Evolutionary conservation across 2,797 vertebrate genomes (phyloP), one percentile per base, ranked within the genome.

Genomic region (Distichodus sexfasciatus): DNA sequence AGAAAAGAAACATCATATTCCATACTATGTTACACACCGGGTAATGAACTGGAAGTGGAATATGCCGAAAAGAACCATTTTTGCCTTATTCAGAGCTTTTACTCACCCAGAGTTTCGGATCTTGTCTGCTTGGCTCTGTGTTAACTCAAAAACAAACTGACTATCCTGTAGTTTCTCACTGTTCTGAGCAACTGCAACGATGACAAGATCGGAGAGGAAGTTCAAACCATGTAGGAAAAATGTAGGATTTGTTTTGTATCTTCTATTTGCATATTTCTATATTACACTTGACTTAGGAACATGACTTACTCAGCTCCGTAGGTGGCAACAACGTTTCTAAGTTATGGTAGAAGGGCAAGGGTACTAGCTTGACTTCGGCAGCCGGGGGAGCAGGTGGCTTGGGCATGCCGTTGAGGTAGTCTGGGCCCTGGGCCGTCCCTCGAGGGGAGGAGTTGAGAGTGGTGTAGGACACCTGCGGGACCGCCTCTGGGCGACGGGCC

Each of bases 91-190:
- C 17, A 17, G 1, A 21, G 12, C 24, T 21, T 3, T 1, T 35
- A 48, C 82, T 78, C 76, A 98, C 96, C 94, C 95, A 82, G 96
- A 96, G 87, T 95, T 99, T 79, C 96, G 89, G 85, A 99, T 93
- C 89, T 96, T 87, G 75, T 99, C 96, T 84, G 95, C 95, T 82
- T 99, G 97, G 77, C 86, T 90, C 0, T 94, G 93, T 41, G 96
- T 96, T 83, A 99, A 85, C 0, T 96, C 94, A 80, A 99, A 99
- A 83, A 96, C 91, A 77, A 96, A 97, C 0, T 95, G 96, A 80
- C 95, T 99, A 80, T 98, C 96, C 84, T 99, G 97, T 58, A 99
- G 92, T 88, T 98, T 98, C 86, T 98, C 97, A 1, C 86, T 95
- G 77, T 94, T 98, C 89, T 97, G 95, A 67, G 95, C 92, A 80